phyloP scores from a whole-genome alignment of 2,797 vertebrate species.

The Neolamprologus multifasciatus region DNA sequence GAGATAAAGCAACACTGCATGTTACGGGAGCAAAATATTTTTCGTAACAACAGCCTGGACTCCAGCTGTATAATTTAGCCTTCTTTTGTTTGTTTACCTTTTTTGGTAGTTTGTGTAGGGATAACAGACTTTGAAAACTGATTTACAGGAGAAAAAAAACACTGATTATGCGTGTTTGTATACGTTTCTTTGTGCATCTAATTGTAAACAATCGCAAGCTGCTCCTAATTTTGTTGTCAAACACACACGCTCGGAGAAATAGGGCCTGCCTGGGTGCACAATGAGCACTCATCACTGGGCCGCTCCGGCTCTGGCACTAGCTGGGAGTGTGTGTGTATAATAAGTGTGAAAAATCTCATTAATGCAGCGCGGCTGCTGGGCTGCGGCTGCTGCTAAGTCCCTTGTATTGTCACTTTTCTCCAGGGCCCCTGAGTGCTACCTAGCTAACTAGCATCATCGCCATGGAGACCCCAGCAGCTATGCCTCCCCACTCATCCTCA shows the following conservation, averaged over 20 bases:
- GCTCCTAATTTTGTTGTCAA: slow-evolving; percentile 56
- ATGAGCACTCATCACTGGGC: slow-evolving; percentile 31
- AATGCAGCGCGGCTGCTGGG: slow-evolving; percentile 93
- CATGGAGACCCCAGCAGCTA: slow-evolving; percentile 91
- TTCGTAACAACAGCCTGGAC: slow-evolving; percentile 25
- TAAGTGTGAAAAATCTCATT: slow-evolving; percentile 99
- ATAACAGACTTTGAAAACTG: neutral
- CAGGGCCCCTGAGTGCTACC: slow-evolving; percentile 85
- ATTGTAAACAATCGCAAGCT: slow-evolving; percentile 29
- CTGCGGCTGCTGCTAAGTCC: slow-evolving; percentile 77
- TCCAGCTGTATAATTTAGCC: slow-evolving; percentile 21
- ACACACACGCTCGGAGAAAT: slow-evolving; percentile 23
- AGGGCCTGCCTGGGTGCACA: slow-evolving; percentile 14
- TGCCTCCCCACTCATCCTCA: slow-evolving; percentile 65
- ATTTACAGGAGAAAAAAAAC: neutral
- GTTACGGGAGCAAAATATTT: slow-evolving; percentile 10
- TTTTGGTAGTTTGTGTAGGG: neutral
- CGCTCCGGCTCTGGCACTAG: slow-evolving; percentile 25
- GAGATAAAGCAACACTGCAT: slow-evolving; percentile 12
- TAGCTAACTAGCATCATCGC: slow-evolving; percentile 93
- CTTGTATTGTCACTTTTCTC: slow-evolving; percentile 94
- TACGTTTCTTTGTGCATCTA: slow-evolving; percentile 18
- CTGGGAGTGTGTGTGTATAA: slow-evolving; percentile 80
- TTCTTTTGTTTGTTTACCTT: slow-evolving; percentile 36
- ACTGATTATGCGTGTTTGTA: slow-evolving; percentile 10